Evolutionary conservation across 2,113 vertebrate species (phyloP).

Genomic region (Poeciliopsis occidentalis): DNA sequence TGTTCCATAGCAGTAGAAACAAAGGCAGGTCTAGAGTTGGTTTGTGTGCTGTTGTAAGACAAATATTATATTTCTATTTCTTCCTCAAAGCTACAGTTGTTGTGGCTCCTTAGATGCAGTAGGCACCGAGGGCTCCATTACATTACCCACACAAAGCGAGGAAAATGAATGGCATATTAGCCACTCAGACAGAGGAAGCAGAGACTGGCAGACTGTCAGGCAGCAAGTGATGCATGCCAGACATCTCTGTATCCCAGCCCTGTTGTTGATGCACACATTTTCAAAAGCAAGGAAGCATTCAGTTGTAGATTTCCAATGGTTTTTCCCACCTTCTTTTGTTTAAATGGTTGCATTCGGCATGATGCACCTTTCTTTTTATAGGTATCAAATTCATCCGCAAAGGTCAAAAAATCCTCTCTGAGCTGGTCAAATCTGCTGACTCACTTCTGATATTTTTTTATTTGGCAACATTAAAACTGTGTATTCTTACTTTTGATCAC

Average conservation of each 20-base stretch:
- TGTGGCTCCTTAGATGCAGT: conserved; percentile 30
- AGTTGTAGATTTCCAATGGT: not conserved
- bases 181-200: conserved; percentile 40
- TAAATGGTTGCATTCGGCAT: not conserved
- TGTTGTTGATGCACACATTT: not conserved
- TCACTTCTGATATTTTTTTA: not conserved
- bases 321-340: not conserved
- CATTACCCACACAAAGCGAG: conserved; percentile 53
- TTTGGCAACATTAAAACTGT: not conserved
- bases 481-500: not conserved
- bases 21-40: conserved; percentile 7
- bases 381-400: not conserved
- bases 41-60: conserved; percentile 44
- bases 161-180: conserved; percentile 51
- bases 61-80: conserved; percentile 24
- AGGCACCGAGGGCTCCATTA: conserved; percentile 47
- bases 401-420: not conserved
- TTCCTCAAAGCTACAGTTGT: conserved; percentile 22
- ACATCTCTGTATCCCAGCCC: not conserved
- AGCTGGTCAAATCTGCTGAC: not conserved
- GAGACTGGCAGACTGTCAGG: conserved; percentile 39
- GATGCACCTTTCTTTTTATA: not conserved
- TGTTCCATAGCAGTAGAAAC: conserved; percentile 22
- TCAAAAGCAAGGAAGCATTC: not conserved
- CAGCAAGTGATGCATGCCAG: conserved; percentile 24